Percentiles rank a stretch among this genome's conserved stretches.
These are phyloP conservation scores for Diarsia dahlii DNA, from an alignment of 2,888 invertebrate species.

Conservation along the genomic window DNA sequence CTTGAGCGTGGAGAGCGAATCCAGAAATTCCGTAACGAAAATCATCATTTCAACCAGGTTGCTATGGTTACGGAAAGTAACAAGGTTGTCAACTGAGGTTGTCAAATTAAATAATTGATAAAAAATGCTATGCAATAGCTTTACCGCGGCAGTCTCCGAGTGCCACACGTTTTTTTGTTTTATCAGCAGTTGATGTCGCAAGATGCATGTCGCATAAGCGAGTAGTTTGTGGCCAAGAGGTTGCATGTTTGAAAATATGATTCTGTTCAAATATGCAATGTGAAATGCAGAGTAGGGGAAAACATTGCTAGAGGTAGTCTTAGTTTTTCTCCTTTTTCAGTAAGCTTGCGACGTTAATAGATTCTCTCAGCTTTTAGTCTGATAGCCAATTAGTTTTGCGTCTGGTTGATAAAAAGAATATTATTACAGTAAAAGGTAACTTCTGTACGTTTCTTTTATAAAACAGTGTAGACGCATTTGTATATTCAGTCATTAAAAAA, in stretches of 20 bases:
- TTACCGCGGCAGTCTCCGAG: too few relatives aligned
- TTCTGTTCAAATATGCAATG: conserved; percentile 20
- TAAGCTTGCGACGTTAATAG: conserved; percentile 32
- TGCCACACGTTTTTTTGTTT: too few relatives aligned
- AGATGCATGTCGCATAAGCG: neutral
- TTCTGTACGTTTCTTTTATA: neutral
- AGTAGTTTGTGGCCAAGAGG: neutral
- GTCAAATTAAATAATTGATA: too few relatives aligned
- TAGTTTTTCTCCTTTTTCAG: conserved; percentile 4
- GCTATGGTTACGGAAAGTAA: too few relatives aligned
- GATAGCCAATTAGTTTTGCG: conserved; percentile 37
- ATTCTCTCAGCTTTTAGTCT: conserved; percentile 39
- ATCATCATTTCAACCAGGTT: too few relatives aligned
- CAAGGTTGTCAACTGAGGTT: too few relatives aligned
- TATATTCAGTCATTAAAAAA: neutral
- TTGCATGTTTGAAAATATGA: conserved; percentile 21
- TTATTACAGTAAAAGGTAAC: conserved; percentile 1
- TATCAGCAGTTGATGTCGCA: neutral
- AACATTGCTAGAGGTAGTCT: neutral
- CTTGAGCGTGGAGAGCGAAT: too few relatives aligned
- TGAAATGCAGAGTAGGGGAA: conserved; percentile 14
- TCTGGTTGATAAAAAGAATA: conserved; percentile 14
- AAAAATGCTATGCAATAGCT: too few relatives aligned
- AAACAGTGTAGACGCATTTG: neutral
- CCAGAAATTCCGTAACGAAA: too few relatives aligned